Percentiles rank a stretch among this genome's conserved stretches.
Evolutionary conservation across 2,113 vertebrate genomes (phyloP).

Genomic region (Strix aluco): DNA sequence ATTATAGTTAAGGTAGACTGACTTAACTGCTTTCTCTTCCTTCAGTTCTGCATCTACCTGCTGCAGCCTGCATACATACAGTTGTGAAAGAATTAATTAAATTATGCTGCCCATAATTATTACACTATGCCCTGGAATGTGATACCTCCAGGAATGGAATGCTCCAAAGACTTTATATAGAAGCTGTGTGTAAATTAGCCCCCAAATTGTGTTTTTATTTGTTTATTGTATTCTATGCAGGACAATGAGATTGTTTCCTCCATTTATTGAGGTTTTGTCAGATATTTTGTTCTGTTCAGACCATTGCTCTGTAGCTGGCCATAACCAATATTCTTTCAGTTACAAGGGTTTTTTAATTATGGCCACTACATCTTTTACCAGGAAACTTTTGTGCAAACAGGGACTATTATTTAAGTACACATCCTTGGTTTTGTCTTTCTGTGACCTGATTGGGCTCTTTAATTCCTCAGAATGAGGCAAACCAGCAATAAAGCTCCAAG

Average conservation of each 20-base stretch:
- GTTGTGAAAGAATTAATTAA: background rate
- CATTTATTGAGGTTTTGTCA: background rate
- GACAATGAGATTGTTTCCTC: background rate
- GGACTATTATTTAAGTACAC: background rate
- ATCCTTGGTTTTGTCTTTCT: background rate
- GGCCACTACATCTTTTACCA: background rate
- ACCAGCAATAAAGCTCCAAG: background rate
- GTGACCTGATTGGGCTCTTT: background rate
- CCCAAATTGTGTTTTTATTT: background rate
- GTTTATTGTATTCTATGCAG: rapidly evolving
- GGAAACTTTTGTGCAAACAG: background rate
- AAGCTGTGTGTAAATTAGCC: background rate
- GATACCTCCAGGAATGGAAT: background rate
- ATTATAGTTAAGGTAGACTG: background rate
- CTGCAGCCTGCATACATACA: background rate
- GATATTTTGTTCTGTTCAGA: background rate
- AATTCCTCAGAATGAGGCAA: background rate
- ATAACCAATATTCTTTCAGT: background rate
- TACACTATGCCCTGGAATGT: background rate
- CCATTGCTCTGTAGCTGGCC: background rate
- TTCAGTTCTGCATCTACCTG: background rate
- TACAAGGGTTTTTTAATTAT: background rate
- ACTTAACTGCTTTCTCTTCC: background rate
- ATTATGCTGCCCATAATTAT: background rate
- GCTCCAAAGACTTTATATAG: background rate